These are phyloP conservation scores for Mus musculus DNA, from an alignment of 2,113 vertebrate species.

Conservation along the genomic window DNA sequence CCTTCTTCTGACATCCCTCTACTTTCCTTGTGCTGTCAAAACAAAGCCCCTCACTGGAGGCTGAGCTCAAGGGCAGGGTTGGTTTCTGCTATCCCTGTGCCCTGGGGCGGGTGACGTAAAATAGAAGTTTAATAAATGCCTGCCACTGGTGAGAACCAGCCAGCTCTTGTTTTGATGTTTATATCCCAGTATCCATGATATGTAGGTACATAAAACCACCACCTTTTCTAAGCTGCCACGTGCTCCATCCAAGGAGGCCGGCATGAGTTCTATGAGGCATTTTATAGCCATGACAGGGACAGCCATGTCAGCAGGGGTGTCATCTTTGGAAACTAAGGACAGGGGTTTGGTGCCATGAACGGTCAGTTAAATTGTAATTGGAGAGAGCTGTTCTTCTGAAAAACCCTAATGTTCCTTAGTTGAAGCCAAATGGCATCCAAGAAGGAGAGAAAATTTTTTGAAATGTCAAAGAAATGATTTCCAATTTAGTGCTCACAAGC, in stretches of 20 bases:
- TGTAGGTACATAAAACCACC: constrained; percentile 72
- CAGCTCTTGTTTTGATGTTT: constrained; percentile 42
- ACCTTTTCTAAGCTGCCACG: constrained; percentile 58
- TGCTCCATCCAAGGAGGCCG: constrained; percentile 52
- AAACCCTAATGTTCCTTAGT: constrained; percentile 76
- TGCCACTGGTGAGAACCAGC: background rate
- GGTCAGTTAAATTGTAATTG: constrained; percentile 82
- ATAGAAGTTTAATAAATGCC: constrained; percentile 60
- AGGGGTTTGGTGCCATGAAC: constrained; percentile 70
- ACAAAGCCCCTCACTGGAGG: background rate
- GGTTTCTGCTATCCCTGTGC: background rate
- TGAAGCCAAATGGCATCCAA: constrained; percentile 80
- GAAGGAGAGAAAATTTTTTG: constrained; percentile 71
- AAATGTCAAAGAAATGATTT: constrained; percentile 83
- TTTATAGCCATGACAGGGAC: constrained; percentile 68
- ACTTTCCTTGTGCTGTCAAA: constrained; percentile 10
- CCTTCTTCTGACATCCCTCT: background rate
- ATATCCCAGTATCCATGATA: constrained; percentile 57
- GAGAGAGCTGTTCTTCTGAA: constrained; percentile 78
- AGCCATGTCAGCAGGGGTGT: constrained; percentile 68
- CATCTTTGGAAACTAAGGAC: constrained; percentile 76
- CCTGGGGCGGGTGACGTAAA: background rate
- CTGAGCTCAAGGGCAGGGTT: constrained; percentile 38
- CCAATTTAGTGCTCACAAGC: constrained; percentile 80
- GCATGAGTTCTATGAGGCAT: constrained; percentile 71